Percentiles rank a stretch among this genome's conserved stretches.
These are phyloP conservation scores for Pelobates fuscus DNA, from an alignment of 2,113 vertebrate genomes.

Conservation along the genomic window DNA sequence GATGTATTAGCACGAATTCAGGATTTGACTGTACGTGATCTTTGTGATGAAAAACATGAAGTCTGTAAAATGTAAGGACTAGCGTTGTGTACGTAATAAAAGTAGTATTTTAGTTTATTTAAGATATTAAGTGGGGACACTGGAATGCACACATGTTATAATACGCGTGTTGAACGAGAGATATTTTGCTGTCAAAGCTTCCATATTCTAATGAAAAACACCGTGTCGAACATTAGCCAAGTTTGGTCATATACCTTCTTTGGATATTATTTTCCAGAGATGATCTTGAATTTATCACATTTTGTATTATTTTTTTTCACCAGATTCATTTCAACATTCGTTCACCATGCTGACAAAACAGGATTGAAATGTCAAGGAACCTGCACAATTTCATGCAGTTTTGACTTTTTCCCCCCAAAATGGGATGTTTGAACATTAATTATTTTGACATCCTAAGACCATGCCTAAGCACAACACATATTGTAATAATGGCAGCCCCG, in stretches of 20 bases:
- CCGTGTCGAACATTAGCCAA: neutral
- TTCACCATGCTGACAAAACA: neutral
- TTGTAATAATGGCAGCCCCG: neutral
- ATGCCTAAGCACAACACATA: neutral
- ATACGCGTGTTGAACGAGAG: neutral
- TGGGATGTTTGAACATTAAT: neutral
- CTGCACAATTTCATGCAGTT: neutral
- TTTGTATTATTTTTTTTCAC: neutral
- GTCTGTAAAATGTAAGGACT: neutral
- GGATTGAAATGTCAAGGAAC: neutral
- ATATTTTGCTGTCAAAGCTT: neutral
- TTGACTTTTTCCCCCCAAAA: neutral
- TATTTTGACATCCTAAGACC: neutral
- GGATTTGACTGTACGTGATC: no score
- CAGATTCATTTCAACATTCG: neutral
- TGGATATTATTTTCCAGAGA: neutral
- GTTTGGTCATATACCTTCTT: neutral
- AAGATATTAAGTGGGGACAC: neutral
- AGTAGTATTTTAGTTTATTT: neutral
- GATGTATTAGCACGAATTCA: no score
- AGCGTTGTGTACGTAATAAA: neutral
- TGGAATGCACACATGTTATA: neutral
- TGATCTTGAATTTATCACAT: neutral
- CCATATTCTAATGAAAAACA: neutral
- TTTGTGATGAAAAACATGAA: neutral